Conservation (phyloP, 2,888 invertebrate genomes). For the Crepidodera aurea region DNA sequence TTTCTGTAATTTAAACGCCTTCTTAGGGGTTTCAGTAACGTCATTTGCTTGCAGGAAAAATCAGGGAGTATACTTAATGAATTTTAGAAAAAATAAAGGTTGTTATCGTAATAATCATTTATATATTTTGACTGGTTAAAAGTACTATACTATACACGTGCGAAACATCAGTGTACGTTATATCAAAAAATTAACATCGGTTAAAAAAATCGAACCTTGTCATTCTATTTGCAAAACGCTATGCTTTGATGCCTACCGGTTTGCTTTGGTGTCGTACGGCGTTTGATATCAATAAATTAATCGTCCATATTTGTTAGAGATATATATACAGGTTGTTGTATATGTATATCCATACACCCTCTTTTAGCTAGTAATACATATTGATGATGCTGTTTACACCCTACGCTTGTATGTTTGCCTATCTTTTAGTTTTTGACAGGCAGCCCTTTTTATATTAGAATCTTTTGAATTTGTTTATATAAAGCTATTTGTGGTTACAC, state of each 20-base stretch:
- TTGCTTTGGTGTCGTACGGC: constrained; percentile 35
- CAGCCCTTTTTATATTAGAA: constrained; percentile 33
- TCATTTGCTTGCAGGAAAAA: no score
- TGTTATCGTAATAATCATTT: no score
- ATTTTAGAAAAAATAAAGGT: no score
- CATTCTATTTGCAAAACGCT: constrained; percentile 8
- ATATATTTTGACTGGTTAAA: no score
- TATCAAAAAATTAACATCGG: neutral
- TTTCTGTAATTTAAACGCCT: no score
- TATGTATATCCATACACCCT: constrained; percentile 50
- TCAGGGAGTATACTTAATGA: no score
- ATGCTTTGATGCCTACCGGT: constrained; percentile 13
- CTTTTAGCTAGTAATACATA: constrained; percentile 51
- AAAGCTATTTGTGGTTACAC: constrained; percentile 7
- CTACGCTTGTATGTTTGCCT: constrained; percentile 37
- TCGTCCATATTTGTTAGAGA: constrained; percentile 59
- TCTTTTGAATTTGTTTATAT: constrained; percentile 25
- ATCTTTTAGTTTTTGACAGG: constrained; percentile 28
- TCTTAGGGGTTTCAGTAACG: no score
- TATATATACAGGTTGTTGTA: constrained; percentile 49
- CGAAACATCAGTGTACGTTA: no score
- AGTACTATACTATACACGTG: no score
- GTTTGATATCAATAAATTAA: constrained; percentile 58
- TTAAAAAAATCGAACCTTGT: constrained; percentile 1
- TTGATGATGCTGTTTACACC: constrained; percentile 40